Percentiles rank a stretch among this genome's conserved stretches.
These are phyloP conservation scores for Ophraella communa DNA, from an alignment of 2,888 invertebrate genomes.

Conservation along the genomic window DNA sequence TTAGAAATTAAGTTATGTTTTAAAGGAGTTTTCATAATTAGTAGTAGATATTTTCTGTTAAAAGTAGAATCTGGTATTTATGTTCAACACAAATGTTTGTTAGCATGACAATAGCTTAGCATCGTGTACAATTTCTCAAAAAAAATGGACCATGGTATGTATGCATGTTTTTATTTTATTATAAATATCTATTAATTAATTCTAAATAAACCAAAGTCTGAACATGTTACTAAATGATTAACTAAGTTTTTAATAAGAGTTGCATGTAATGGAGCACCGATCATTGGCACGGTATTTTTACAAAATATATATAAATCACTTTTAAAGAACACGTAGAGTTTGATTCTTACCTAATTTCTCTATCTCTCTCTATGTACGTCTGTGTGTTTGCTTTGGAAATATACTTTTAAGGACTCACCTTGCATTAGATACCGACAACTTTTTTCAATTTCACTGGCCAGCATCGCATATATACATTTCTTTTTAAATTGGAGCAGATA, in stretches of 20 bases:
- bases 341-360: constrained; percentile 53
- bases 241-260: neutral
- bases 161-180: constrained; percentile 30
- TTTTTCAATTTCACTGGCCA: neutral
- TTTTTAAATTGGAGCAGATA: no score
- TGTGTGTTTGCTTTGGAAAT: constrained; percentile 55
- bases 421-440: neutral
- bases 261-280: constrained; percentile 47
- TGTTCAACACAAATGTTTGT: constrained; percentile 28
- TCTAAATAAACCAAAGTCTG: constrained; percentile 17
- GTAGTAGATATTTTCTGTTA: no score
- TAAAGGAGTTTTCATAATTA: no score
- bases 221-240: neutral
- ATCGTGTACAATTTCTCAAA: constrained; percentile 19
- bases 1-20: no score
- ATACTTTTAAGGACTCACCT: constrained; percentile 3
- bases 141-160: constrained; percentile 34
- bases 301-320: constrained; percentile 39
- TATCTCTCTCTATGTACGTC: constrained; percentile 61
- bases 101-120: constrained; percentile 31
- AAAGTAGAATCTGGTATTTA: no score
- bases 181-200: constrained; percentile 7
- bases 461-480: no score
- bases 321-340: constrained; percentile 44
- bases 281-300: constrained; percentile 49